These are phyloP conservation scores for Phaonia tiefii DNA, from an alignment of 2,888 invertebrate species.

Conservation along the genomic window DNA sequence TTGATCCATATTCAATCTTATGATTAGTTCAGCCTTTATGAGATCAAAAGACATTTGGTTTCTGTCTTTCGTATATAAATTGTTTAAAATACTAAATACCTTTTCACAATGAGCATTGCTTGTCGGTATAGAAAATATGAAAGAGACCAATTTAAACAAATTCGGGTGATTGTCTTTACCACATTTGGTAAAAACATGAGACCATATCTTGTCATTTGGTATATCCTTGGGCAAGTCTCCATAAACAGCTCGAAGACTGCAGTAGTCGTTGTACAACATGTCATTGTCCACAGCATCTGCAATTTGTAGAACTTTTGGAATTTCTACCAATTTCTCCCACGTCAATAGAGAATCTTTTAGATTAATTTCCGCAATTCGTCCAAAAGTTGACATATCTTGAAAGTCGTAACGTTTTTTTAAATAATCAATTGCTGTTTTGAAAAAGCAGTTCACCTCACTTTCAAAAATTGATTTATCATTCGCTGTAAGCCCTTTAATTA, in stretches of 20 bases:
- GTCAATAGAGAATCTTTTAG: background rate
- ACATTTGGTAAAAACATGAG: slow-evolving; percentile 29
- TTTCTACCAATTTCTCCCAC: background rate
- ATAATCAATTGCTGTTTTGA: background rate
- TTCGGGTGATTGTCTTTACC: slow-evolving; percentile 31
- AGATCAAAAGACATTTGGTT: slow-evolving; percentile 42
- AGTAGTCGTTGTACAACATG: slow-evolving; percentile 7
- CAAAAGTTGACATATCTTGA: background rate
- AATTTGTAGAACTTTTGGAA: background rate
- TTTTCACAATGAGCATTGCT: slow-evolving; percentile 46
- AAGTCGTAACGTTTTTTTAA: slow-evolving; percentile 3
- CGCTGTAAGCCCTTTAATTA: background rate
- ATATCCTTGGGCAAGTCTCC: too few species aligned
- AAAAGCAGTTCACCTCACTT: background rate
- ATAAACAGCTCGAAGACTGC: slow-evolving; percentile 5
- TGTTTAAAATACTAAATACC: slow-evolving; percentile 46
- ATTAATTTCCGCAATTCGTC: background rate
- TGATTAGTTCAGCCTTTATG: slow-evolving; percentile 35
- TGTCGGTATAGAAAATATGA: slow-evolving; percentile 34
- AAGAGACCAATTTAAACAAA: slow-evolving; percentile 43
- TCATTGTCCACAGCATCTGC: background rate
- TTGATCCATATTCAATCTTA: slow-evolving; percentile 17
- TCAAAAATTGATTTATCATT: background rate
- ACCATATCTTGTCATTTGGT: slow-evolving; percentile 24
- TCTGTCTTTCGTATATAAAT: slow-evolving; percentile 41